Evolutionary conservation across 2,888 invertebrate species (phyloP).

Genomic region (Trichogramma evanescens): DNA sequence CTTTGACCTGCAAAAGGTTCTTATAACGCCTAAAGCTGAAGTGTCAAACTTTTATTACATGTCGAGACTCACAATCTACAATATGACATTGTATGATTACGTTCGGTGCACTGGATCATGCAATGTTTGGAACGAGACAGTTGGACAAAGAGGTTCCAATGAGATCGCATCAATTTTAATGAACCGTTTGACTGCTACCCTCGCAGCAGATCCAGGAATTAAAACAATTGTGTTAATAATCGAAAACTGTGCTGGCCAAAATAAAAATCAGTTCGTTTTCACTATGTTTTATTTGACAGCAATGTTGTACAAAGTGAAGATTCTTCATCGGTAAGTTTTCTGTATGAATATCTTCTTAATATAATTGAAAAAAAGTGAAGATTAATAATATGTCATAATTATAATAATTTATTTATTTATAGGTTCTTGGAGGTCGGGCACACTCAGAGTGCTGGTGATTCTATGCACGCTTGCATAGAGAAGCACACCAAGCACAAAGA

Average conservation of each 20-base stretch:
- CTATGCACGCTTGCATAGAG: background rate
- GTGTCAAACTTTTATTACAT: background rate
- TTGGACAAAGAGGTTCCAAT: background rate
- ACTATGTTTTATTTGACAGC: background rate
- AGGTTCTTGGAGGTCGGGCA: background rate
- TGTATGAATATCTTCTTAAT: too few species aligned
- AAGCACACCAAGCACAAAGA: background rate
- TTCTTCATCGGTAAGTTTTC: background rate
- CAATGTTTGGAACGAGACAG: background rate
- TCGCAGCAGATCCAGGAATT: background rate
- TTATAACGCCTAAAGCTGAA: background rate
- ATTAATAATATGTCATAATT: too few species aligned
- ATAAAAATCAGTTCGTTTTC: background rate
- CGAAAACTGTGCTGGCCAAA: background rate
- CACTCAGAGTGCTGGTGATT: background rate
- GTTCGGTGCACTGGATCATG: background rate
- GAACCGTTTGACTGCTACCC: background rate
- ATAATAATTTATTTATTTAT: too few species aligned
- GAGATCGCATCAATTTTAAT: background rate
- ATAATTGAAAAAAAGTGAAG: too few species aligned
- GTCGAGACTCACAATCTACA: background rate
- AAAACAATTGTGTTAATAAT: background rate
- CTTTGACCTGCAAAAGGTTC: background rate
- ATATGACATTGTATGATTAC: background rate
- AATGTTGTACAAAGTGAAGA: background rate